Conservation (phyloP, 2,797 vertebrate species). For the Hemitrygon akajei region DNA sequence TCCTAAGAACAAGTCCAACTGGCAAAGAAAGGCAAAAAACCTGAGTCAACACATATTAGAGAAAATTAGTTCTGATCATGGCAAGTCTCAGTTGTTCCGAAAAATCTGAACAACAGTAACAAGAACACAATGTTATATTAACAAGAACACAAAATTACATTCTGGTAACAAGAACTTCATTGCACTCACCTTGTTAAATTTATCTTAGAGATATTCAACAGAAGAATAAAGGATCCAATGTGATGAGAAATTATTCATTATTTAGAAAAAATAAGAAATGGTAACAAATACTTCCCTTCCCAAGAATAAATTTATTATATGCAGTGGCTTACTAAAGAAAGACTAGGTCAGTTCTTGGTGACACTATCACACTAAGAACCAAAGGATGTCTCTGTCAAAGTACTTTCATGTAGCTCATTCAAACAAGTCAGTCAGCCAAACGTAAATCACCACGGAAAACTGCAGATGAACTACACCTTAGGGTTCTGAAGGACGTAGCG, state of each 20-base stretch:
- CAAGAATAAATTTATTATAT: too few species aligned
- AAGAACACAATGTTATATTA: not conserved
- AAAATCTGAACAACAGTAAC: not conserved
- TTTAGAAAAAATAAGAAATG: not conserved
- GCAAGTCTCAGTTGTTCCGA: not conserved
- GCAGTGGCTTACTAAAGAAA: too few species aligned
- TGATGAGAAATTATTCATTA: too few species aligned
- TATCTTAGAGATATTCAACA: not conserved
- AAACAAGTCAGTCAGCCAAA: not conserved
- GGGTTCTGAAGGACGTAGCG: too few species aligned
- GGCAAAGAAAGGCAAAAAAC: not conserved
- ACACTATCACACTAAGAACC: not conserved
- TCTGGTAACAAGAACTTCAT: not conserved
- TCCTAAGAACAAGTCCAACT: not conserved
- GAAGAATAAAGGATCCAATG: not conserved
- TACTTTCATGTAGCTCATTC: not conserved
- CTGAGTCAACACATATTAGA: not conserved
- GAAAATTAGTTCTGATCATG: not conserved
- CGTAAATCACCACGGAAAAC: not conserved
- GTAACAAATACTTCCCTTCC: not conserved
- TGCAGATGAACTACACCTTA: too few species aligned
- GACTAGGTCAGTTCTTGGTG: not conserved
- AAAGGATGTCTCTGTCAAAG: not conserved
- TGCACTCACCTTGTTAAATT: not conserved
- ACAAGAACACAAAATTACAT: not conserved